Evolutionary conservation across 23 tunicate species (phyloP), one percentile per base, ranked within the genome.

Genomic region (Oikopleura dioica): DNA sequence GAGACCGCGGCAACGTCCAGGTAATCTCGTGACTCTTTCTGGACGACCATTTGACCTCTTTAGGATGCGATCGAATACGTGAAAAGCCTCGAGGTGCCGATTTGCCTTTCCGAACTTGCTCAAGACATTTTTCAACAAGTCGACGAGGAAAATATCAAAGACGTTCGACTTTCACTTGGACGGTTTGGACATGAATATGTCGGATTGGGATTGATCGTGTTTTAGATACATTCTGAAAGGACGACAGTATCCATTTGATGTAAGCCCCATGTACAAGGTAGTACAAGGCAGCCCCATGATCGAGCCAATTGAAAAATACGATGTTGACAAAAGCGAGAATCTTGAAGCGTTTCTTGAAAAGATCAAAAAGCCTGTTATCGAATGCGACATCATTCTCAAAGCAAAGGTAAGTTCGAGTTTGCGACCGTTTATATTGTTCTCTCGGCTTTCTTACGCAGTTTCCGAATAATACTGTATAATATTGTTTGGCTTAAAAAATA

Each of bases 1-100:
- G 72, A 16, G 72, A 63, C 33, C 29, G 72, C 4, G 72, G 72
- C 16, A 63, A 63, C 26, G 72, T 63, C 29, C 72, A 63, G 72
- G 72, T 63, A 28, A 63, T 16, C 16, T 44, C 16, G 16, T 44
- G 16, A 9, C 16, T 44, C 9, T 16, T 44, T 44, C 16, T 44
- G 16, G 16, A 44, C 55, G 55, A 9, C 16, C 16, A 44, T 9
- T 16, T 44, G 16, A 9, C 16, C 9, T 44, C 26, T 63, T 63
- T 28, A 63, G 72, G 72, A 63, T 63, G 72, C 72, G 33, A 63
- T 63, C 33, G 72, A 63, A 28, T 63, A 63, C 33, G 72, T 63
- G 2, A 63, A 5, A 28, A 63, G 26, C 26, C 72, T 63, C 26
- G 32, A 63, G 26, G 72, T 31, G 33, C 72, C 72, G 26, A 63